Base-by-base conservation (phyloP, 2,888 invertebrate species). In the Stegana nigrithorax region DNA sequence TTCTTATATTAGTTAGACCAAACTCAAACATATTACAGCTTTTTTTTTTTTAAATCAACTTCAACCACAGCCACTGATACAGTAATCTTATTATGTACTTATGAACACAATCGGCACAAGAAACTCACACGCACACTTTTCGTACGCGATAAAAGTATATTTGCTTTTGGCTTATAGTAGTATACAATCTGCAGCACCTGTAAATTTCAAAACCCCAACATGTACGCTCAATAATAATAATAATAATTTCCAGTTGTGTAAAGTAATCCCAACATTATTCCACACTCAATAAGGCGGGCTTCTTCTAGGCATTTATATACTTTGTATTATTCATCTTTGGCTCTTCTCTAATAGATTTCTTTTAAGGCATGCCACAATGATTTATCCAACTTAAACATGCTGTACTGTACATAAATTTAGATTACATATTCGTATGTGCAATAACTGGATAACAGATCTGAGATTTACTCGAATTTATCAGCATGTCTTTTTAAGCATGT, bases 401-500 rank as follows among this genome's bases (percentile, higher is more conserved):
- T n/a, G n/a, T n/a, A n/a, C n/a, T n/a, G n/a, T n/a, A 39, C 6
- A 39, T 39, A n/a, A 39, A 39, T 39, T n/a, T n/a, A 6, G 14
- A 14, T 8, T n/a, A 39, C 6, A 39, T 8, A 8, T n/a, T 39
- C n/a, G 39, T 39, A n/a, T n/a, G 36, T 36, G 14, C 14, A 10
- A 14, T 39, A n/a, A 14, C 39, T 39, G 17, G 17, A 39, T 4
- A 39, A 39, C n/a, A 39, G 5, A 14, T 39, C 5, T n/a, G 17
- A 39, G 17, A 39, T 17, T 39, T 25, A 26, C 10, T 27, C 2
- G 19, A 10, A 23, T 25, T 12, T n/a, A n/a, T 25, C 42, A n/a
- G 63, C 60, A 60, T 57, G 63, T 27, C 29, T 42, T 51, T 59
- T 50, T 44, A 45, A 56, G 70, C 70, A 70, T 70, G 70, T 47